phyloP scores from a whole-genome alignment of 1,140 invertebrate genomes.

The Anastrepha obliqua region DNA sequence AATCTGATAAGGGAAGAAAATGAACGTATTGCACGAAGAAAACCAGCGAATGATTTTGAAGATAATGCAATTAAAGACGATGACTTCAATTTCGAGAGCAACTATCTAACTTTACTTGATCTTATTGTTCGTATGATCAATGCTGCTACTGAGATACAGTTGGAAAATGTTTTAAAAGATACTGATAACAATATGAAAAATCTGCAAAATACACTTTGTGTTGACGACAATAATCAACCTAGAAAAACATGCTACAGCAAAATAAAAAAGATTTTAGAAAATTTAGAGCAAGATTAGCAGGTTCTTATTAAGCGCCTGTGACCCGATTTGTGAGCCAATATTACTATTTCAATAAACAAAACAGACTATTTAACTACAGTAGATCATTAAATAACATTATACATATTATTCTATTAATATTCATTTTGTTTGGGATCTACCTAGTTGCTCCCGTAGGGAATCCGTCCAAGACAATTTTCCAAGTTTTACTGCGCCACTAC shows the following conservation, averaged over 20 bases:
- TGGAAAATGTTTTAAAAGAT: conserved; percentile 11
- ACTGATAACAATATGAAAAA: conserved; percentile 29
- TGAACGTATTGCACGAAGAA: conserved; percentile 18
- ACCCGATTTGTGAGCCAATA: neutral
- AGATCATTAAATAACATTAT: neutral
- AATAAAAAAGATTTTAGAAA: conserved; percentile 6
- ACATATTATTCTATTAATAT: neutral
- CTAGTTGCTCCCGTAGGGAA: conserved; percentile 33
- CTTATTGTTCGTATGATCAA: conserved; percentile 12
- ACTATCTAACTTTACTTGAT: conserved; percentile 35
- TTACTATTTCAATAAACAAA: neutral
- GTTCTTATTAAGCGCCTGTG: too few relatives aligned
- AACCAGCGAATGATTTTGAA: conserved; percentile 54
- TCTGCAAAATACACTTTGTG: neutral
- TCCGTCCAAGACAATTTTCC: conserved; percentile 69
- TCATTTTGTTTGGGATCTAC: conserved; percentile 2
- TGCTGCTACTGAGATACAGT: conserved; percentile 6
- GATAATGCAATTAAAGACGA: conserved; percentile 60
- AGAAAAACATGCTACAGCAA: neutral
- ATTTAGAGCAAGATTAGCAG: neutral
- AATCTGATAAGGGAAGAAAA: conserved; percentile 54
- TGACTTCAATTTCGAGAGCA: conserved; percentile 59
- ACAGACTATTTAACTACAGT: neutral
- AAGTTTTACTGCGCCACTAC: conserved; percentile 63
- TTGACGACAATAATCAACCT: conserved; percentile 4